Evolutionary conservation across 2,888 invertebrate genomes (phyloP), one percentile per base, ranked within the genome.

Genomic region (Tanytarsus gracilentus): DNA sequence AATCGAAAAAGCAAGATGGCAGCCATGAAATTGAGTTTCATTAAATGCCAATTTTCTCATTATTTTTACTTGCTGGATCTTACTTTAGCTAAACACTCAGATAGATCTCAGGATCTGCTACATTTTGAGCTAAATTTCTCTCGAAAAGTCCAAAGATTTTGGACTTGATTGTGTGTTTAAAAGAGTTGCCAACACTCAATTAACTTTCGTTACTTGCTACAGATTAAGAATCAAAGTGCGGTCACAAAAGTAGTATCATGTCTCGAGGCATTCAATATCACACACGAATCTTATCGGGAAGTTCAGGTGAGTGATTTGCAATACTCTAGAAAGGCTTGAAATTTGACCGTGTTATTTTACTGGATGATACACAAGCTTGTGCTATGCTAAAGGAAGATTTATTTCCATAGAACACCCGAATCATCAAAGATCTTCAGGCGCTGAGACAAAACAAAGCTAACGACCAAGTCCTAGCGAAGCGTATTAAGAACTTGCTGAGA

Each of bases 241-340:
- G 56, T 44, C 14, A 14, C 16, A 11, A 39, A 56, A 56, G 56
- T 56, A 1, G 56, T 56, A 26, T 14, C 56, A 56, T 56, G 56
- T 40, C 56, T 56, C 56, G 56, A 56, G 21, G 44, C 56, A 56
- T 36, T 56, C 56, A 56, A 56, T 25, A 56, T 56, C 40, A 56
- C 56, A 56, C 56, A 40, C 25, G 56, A 56, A 16, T 56, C 56
- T 23, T 56, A 21, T 25, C 39, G 39, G 21, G 40, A 26, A 23
- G 56, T 56, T n/a, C 36, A 33, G 56, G 56, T 56, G 23, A 40
- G 18, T 49, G 3, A 33, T 33, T 9, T 7, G 40, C n/a, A 49
- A 49, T n/a, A 14, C 4, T 2, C 23, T 33, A 23, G n/a, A 49
- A 26, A 49, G 21, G 23, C n/a, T 44, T 23, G 18, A 11, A 21